Percentiles rank a stretch among this genome's conserved stretches.
Conservation (phyloP, 2,888 invertebrate species). For the Hartigia nigra region DNA sequence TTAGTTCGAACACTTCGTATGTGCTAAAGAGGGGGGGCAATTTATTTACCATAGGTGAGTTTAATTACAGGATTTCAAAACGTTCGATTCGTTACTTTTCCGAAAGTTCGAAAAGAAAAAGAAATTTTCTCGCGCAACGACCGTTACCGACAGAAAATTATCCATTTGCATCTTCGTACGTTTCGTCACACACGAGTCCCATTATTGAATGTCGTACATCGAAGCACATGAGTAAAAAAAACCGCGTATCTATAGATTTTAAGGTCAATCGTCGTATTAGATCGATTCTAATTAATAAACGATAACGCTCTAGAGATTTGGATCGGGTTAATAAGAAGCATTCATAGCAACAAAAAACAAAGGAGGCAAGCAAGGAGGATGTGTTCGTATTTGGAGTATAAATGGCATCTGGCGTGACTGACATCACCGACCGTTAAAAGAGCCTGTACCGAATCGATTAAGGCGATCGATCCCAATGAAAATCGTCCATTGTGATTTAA, state of each 20-base stretch:
- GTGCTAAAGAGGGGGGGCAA: background rate
- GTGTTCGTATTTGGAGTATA: slow-evolving; percentile 26
- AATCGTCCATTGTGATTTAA: background rate
- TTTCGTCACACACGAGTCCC: background rate
- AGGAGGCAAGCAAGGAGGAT: slow-evolving; percentile 29
- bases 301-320: slow-evolving; percentile 9
- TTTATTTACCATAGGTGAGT: background rate
- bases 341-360: slow-evolving; percentile 29
- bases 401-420: slow-evolving; percentile 28
- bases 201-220: background rate
- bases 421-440: slow-evolving; percentile 42
- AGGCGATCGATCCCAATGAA: background rate
- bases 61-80: background rate
- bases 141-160: background rate
- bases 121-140: background rate
- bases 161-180: background rate
- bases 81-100: background rate
- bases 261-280: background rate
- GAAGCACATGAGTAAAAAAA: background rate
- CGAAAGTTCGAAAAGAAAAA: background rate
- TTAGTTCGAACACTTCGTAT: background rate
- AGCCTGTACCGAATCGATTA: background rate
- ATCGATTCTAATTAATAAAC: background rate
- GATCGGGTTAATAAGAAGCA: slow-evolving; percentile 27
- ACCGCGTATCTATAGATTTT: background rate